A percentile compares a stretch with the other conserved stretches of the same genome.
These are phyloP conservation scores for Arrhopalites spinosus DNA, from an alignment of 2,888 invertebrate genomes.

Conservation along the genomic window DNA sequence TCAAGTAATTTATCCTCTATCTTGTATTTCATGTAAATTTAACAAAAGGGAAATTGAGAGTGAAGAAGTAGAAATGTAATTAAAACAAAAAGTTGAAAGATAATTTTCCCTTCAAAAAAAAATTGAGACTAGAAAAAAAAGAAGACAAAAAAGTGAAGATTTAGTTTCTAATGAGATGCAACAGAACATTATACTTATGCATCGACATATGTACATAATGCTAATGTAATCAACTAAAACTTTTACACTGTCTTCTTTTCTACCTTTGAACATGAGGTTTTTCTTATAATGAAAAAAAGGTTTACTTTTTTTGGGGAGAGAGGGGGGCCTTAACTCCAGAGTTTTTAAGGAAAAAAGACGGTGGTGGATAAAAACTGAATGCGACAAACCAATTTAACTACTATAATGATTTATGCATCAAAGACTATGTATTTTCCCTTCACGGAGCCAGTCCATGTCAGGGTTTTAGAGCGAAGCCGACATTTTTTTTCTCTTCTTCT, in stretches of 20 bases:
- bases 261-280: background rate
- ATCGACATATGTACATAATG: too few species aligned
- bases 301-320: background rate
- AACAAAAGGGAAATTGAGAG: background rate
- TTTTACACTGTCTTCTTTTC: background rate
- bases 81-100: background rate
- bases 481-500: background rate
- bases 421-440: background rate
- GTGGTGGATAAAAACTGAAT: background rate
- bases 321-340: background rate
- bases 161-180: too few species aligned
- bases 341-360: background rate
- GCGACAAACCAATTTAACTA: slow-evolving; percentile 19
- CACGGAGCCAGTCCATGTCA: slow-evolving; percentile 13
- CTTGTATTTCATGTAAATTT: background rate
- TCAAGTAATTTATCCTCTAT: too few species aligned
- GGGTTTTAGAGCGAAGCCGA: background rate
- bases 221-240: background rate
- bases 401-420: slow-evolving; percentile 21
- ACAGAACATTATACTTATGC: too few species aligned
- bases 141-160: too few species aligned
- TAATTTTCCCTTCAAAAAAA: background rate
- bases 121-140: too few species aligned
- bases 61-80: background rate
- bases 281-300: background rate